A percentile compares a stretch with the other conserved stretches of the same genome.
Conservation (phyloP, 2,113 vertebrate genomes). For the Scytalopus superciliaris region DNA sequence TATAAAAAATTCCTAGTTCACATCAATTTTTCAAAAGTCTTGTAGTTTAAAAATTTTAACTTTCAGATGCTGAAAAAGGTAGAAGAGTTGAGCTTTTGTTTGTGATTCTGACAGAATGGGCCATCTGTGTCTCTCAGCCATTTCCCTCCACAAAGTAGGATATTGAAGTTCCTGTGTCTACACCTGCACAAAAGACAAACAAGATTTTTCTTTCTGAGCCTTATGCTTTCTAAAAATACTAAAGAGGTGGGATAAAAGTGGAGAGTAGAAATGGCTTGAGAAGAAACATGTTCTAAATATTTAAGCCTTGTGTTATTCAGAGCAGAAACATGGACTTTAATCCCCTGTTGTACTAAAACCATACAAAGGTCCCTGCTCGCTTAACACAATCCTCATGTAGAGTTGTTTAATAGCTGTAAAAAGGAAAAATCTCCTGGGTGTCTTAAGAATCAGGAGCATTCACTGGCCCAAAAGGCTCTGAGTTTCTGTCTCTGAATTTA, state of each 20-base stretch:
- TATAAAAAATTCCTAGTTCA: not conserved
- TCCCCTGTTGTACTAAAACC: not conserved
- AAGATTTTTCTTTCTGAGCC: not conserved
- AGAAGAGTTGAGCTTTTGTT: constrained; percentile 11
- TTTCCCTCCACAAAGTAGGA: not conserved
- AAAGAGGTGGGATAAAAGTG: not conserved
- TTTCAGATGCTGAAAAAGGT: not conserved
- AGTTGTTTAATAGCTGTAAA: not conserved
- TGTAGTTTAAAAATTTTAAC: not conserved
- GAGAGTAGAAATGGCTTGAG: not conserved
- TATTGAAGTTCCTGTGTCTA: not conserved
- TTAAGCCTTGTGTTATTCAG: not conserved
- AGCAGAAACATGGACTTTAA: not conserved
- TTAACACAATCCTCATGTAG: not conserved
- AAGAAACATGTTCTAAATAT: not conserved
- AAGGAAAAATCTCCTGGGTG: not conserved
- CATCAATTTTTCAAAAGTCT: not conserved
- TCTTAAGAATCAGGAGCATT: not conserved
- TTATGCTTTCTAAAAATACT: constrained; percentile 7
- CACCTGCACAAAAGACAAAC: not conserved
- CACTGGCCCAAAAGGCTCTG: not conserved
- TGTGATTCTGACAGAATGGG: not conserved
- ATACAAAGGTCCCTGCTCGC: not conserved
- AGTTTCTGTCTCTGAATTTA: not conserved
- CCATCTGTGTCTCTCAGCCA: constrained; percentile 41